Conservation (phyloP, 2,113 vertebrate species). For the Ivindomyrus marchei region DNA sequence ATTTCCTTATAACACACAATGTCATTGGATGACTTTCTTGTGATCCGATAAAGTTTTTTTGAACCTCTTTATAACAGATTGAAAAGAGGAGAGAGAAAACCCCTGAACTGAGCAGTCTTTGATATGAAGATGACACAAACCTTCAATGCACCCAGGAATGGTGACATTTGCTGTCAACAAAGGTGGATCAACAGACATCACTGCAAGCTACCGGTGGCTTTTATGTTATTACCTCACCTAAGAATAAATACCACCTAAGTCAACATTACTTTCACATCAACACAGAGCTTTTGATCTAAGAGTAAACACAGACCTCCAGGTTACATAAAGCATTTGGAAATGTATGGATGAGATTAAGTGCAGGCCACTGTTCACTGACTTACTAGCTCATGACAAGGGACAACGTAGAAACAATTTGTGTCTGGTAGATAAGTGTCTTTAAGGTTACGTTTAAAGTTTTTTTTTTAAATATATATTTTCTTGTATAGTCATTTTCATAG, state of each 20-base stretch:
- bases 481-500: not conserved
- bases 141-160: not conserved
- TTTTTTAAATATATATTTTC: not conserved
- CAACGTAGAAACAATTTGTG: not conserved
- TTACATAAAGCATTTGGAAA: not conserved
- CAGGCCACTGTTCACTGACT: not conserved
- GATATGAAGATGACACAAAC: constrained; percentile 8
- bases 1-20: not conserved
- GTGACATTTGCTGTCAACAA: constrained; percentile 12
- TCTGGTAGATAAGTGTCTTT: not conserved
- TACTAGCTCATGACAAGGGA: not conserved
- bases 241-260: constrained; percentile 10
- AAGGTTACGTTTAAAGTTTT: not conserved
- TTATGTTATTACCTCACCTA: constrained; percentile 12
- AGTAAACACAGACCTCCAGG: not conserved
- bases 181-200: not conserved
- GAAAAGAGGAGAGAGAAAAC: not conserved
- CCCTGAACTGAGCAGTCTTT: not conserved
- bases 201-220: not conserved
- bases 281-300: not conserved
- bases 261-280: not conserved
- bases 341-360: not conserved
- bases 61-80: not conserved
- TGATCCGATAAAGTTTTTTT: not conserved
- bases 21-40: constrained; percentile 5